Evolutionary conservation across 2,113 vertebrate genomes (phyloP), one percentile per base, ranked within the genome.

Genomic region (Mobula hypostoma): DNA sequence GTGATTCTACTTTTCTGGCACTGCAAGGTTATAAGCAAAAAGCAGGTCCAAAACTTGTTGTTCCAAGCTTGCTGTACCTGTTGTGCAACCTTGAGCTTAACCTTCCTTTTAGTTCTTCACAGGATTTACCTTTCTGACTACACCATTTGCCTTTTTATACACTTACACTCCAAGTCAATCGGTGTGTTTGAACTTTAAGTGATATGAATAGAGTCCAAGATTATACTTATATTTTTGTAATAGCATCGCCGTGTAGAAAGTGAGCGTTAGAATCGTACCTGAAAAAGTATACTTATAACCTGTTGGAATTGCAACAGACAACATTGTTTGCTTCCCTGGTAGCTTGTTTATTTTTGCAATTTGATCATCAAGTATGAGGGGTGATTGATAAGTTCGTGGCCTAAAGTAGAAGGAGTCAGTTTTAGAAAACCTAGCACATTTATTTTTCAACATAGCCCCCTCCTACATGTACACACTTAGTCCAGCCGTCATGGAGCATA

Each of bases 341-440:
- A 87, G 83, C 24, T 87, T 87, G 83, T 87, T 87, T 87, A 61
- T 27, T 61, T 87, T 63, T 87, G 3, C 83, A 87, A 58, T 87
- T 87, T 87, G 56, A 14, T 87, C 83, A 87, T 63, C 14, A 61
- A 63, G 61, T 48, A 36, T 0, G 36, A 36, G 36, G 36, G 36
- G 36, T 36, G 36, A 36, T 36, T 36, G 36, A 36, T 36, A 36
- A 36, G 36, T 36, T 36, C 36, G 36, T 36, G 36, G 36, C 36
- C 36, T 36, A 36, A 36, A 36, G 36, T 36, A 36, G 36, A 36
- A 0, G 36, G 36, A 36, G 36, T 36, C 36, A 36, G 36, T 36
- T 36, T 36, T 36, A 36, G 36, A 36, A 36, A 36, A 36, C 36
- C 36, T 36, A 36, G 36, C 36, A 0, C 36, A 36, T 36, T 36